Evolutionary conservation across 2,797 vertebrate genomes (phyloP), one percentile per base, ranked within the genome.

Genomic region (Clarias platycephalus): DNA sequence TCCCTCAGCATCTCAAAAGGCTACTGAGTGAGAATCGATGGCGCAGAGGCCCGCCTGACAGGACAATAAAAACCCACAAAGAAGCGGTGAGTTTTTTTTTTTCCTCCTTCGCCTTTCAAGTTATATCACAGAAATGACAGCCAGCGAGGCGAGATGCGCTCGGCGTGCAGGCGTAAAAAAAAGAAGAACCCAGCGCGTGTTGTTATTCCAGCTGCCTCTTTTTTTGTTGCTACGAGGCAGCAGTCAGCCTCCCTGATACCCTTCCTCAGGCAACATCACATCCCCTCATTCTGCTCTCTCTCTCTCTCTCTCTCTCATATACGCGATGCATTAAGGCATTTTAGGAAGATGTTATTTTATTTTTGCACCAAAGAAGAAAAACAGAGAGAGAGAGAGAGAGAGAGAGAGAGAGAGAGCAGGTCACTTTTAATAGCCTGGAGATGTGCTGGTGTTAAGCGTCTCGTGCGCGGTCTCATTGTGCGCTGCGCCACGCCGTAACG

Each of bases 41-140:
- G 93, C 94, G 95, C 94, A 95, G 94, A 94, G 94, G 94, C 94
- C 94, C 93, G 94, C 92, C 91, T 95, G 95, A 95, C 94, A 94
- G 94, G 95, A 95, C 95, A 96, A 95, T 95, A 95, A 86, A 95
- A 93, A 91, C 94, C 92, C 94, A 94, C 94, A 95, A 95, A 95
- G 94, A 95, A 93, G 94, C 92, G 95, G 95, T 96, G 95, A 95
- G 95, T 95, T 93, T 91, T 90, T 89, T 88, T 95, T 93, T 90
- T 89, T 88, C 88, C 75, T 70, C 76, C 70, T 79, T 80, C 83
- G 71, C 81, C 84, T 90, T 87, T 66, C 77, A 86, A 87, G 89
- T 91, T 88, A 87, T 88, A 92, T 91, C 84, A 91, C 90, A 44
- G 86, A 90, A 90, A 72, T 92, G 88, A 88, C 91, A 91, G 86